Evolutionary conservation across 2,888 invertebrate genomes (phyloP).

Genomic region (Camponotus fellah): DNA sequence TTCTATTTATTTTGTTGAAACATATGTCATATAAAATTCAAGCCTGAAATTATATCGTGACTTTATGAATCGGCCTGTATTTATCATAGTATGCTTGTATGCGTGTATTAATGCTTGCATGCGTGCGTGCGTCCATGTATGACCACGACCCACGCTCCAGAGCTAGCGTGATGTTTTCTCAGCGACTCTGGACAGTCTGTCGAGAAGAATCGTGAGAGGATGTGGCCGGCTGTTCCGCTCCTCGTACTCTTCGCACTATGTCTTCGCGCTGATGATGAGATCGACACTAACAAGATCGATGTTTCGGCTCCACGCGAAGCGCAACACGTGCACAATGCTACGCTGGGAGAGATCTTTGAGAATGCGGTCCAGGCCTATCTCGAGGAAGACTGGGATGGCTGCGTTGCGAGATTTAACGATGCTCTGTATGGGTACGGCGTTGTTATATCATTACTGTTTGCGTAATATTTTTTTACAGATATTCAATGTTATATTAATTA

Average conservation of each 20-base stretch:
- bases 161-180: not conserved
- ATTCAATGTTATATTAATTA: not conserved
- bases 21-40: not conserved
- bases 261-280: slow-evolving; percentile 43
- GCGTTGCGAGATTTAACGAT: slow-evolving; percentile 90
- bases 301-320: slow-evolving; percentile 8
- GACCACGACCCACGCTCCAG: slow-evolving; percentile 12
- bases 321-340: not conserved
- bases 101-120: not conserved
- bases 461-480: not conserved
- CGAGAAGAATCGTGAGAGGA: slow-evolving; percentile 9
- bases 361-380: slow-evolving; percentile 90
- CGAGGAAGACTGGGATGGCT: slow-evolving; percentile 91
- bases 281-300: slow-evolving; percentile 57
- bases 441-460: not conserved
- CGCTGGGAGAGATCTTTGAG: slow-evolving; percentile 75
- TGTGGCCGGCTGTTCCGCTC: slow-evolving; percentile 46
- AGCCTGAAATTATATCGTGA: not conserved
- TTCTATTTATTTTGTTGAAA: slow-evolving; percentile 14
- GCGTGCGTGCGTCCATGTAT: not conserved
- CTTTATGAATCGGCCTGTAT: slow-evolving; percentile 27
- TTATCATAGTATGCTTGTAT: not conserved
- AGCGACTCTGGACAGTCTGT: slow-evolving; percentile 28
- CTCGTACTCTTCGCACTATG: slow-evolving; percentile 46
- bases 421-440: slow-evolving; percentile 87